These are phyloP conservation scores for Fratercula arctica DNA, from an alignment of 2,797 vertebrate genomes.

Conservation along the genomic window DNA sequence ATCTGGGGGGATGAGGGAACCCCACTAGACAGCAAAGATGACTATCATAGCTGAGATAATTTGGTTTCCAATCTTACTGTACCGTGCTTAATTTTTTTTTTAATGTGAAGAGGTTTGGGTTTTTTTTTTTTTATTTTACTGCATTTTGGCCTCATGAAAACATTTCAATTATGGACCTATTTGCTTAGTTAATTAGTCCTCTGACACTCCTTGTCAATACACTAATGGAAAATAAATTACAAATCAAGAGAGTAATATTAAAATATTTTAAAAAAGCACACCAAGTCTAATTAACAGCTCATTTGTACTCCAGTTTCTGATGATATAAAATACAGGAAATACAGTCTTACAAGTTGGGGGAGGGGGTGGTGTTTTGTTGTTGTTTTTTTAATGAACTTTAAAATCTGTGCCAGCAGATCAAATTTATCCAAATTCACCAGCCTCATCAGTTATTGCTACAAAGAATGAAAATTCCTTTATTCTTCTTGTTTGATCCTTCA, in stretches of 20 bases:
- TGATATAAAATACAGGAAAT: neutral
- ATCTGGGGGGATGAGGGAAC: neutral
- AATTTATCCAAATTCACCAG: neutral
- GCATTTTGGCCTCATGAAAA: neutral
- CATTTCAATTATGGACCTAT: neutral
- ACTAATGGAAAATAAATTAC: neutral
- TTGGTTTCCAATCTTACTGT: neutral
- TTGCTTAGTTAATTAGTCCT: neutral
- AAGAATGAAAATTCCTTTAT: neutral
- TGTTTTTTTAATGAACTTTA: neutral
- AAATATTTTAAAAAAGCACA: neutral
- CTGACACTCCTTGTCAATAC: neutral
- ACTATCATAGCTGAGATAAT: neutral
- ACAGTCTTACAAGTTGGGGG: neutral
- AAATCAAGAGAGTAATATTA: neutral
- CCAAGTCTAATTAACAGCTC: neutral
- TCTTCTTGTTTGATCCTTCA: neutral
- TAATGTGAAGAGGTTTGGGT: neutral
- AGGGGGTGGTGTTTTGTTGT: fast-evolving
- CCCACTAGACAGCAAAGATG: neutral
- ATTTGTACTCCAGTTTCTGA: neutral
- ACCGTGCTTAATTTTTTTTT: neutral
- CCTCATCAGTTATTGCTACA: neutral
- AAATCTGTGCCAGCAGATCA: neutral
- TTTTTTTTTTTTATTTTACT: neutral